Base-by-base conservation (phyloP, 2,888 invertebrate genomes). In the Trypoxylon attenuatum region DNA sequence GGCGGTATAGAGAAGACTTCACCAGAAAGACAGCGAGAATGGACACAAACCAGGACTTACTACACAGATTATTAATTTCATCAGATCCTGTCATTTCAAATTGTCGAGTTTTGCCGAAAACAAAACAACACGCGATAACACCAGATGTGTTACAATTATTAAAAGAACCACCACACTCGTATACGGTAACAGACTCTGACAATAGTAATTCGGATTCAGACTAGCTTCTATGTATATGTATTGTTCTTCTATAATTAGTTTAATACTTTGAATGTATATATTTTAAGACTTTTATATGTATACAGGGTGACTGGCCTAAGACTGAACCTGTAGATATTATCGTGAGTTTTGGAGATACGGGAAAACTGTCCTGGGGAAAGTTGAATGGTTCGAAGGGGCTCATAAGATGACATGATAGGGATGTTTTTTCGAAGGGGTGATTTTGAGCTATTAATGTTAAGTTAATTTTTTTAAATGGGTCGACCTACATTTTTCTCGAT, bases 11-110 rank as follows among this genome's bases (percentile, higher is more conserved):
- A 25, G 55, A 47, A 41, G 13, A 27, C 2, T 49, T 49, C 8
- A 56, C 56, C 3, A 47, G 47, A 47, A 56, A 56, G 10, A 47
- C 47, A 13, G 47, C 29, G 15, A 56, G 56, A 29, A 41, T 42
- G 13, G 21, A 47, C 10, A 56, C 56, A 21, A 56, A 56, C 21
- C 23, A 8, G 1, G 47, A 56, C 15, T 49, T 56, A 16, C 13
- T 49, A 2, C 27, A 56, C 15, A 56, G 56, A 49, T 2, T 56
- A 4, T 13, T 56, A 2, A 21, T 56, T n/a, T 39, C 27, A 8
- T 56, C 56, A 8, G 49, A 56, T 27, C 47, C 55, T 5, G 8
- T 41, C 4, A 47, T 56, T 19, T 2, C 56, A 18, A 55, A 47
- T 47, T 41, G 46, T 46, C 39, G 55, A 22, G 27, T 10, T 25